Base-by-base conservation (phyloP, 1,140 invertebrate species). In the Drosophila malerkotliana region DNA sequence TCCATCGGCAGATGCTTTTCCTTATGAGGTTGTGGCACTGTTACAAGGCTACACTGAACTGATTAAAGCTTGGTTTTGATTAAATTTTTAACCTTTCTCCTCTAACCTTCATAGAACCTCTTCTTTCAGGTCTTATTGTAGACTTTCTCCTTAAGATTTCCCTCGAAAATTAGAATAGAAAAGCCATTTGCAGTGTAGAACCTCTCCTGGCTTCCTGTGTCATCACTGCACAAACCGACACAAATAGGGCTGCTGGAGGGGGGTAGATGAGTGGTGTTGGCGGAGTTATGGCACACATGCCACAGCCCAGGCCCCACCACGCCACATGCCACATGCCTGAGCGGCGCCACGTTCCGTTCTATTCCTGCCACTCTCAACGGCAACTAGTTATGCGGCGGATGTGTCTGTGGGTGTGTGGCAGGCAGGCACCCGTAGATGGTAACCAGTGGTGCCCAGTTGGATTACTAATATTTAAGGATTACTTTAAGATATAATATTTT, bases 321-420 rank as follows among this genome's bases (percentile, higher is more conserved):
- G 69, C 63, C 63, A 48, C 67, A 71, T 82, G 75, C 75, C 79
- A 83, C 75, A 84, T 76, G 80, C 79, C 52, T 62, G 41, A 67
- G 54, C 72, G 69, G 57, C 59, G 18, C 59, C 74, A 71, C 67
- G 67, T 71, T 71, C 67, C 66, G 66, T 69, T 69, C 64, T 53
- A 69, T 67, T 64, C 60, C 60, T 67, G 63, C 63, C 63, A 67
- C 63, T 67, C 63, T 64, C 67, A 32, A 71, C 56, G 80, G 72
- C 80, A 83, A 80, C 80, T 84, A 84, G 80, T 84, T 84, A 85
- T 84, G 77, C 77, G 81, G 74, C 75, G 67, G 67, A 69, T 69
- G 67, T 69, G 67, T 69, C 63, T 57, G 52, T 56, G 44, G 67
- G 67, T 44, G 67, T 44, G 66, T 67, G 63, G 60, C 63, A 44